Evolutionary conservation across 1,140 invertebrate genomes (phyloP).

Genomic region (Drosophila ogumai): DNA sequence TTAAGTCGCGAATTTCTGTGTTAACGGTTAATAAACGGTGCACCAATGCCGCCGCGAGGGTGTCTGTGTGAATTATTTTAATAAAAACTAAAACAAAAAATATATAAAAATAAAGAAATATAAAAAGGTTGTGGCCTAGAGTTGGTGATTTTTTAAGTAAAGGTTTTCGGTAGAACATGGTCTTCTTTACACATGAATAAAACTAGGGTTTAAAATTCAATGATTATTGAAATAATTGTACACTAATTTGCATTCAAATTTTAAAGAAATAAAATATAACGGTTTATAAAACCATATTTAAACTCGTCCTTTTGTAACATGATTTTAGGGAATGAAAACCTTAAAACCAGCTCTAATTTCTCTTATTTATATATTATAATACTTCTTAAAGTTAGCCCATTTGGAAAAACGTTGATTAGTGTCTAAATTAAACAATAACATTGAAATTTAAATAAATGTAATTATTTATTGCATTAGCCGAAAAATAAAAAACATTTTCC

Average conservation of each 20-base stretch:
- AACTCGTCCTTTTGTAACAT: background rate
- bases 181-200: background rate
- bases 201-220: background rate
- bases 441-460: background rate
- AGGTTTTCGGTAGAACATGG: background rate
- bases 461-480: background rate
- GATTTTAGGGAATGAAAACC: background rate
- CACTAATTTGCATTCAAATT: background rate
- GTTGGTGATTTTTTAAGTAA: background rate
- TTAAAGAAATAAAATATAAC: background rate
- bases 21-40: slow-evolving; percentile 53
- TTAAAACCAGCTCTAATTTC: background rate
- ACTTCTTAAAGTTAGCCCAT: background rate
- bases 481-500: background rate
- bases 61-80: slow-evolving; percentile 4
- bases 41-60: background rate
- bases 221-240: background rate
- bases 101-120: background rate
- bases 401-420: background rate
- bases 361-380: background rate
- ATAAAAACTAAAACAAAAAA: slow-evolving; percentile 18
- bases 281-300: background rate
- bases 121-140: background rate
- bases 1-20: slow-evolving; percentile 33
- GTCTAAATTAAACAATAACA: background rate